A percentile compares a stretch with the other conserved stretches of the same genome.
Evolutionary conservation across 2,113 vertebrate species (phyloP).

Genomic region (Tyrannus savana): DNA sequence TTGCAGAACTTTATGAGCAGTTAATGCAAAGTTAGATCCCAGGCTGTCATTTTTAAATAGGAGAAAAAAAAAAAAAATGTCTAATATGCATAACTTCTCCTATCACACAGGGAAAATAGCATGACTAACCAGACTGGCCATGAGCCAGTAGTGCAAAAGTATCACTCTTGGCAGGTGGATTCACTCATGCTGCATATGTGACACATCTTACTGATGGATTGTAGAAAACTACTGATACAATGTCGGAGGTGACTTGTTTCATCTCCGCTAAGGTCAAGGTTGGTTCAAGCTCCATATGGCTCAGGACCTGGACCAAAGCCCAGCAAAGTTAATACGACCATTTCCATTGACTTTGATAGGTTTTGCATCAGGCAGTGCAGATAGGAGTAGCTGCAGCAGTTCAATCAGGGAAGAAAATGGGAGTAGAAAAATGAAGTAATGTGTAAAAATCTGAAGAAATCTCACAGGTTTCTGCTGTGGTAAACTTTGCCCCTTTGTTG

Average conservation of each 20-base stretch:
- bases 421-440: neutral
- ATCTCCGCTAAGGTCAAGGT: constrained; percentile 39
- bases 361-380: neutral
- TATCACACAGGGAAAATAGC: neutral
- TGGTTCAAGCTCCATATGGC: constrained; percentile 25
- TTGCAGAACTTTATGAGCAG: constrained; percentile 29
- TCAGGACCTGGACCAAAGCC: constrained; percentile 51
- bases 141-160: neutral
- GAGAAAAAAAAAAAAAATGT: neutral
- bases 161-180: constrained; percentile 13
- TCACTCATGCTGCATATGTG: constrained; percentile 19
- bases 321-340: constrained; percentile 15
- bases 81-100: neutral
- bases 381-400: neutral
- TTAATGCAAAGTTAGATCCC: constrained; percentile 27
- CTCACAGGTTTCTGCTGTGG: neutral
- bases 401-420: neutral
- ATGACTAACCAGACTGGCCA: constrained; percentile 29
- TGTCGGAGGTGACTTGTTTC: constrained; percentile 33
- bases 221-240: neutral
- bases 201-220: constrained; percentile 41
- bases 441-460: neutral
- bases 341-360: constrained; percentile 25
- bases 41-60: neutral
- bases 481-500: neutral